Evolutionary conservation across 2,888 invertebrate species (phyloP), one percentile per base, ranked within the genome.

Genomic region (Hirtodrosophila alboralis): DNA sequence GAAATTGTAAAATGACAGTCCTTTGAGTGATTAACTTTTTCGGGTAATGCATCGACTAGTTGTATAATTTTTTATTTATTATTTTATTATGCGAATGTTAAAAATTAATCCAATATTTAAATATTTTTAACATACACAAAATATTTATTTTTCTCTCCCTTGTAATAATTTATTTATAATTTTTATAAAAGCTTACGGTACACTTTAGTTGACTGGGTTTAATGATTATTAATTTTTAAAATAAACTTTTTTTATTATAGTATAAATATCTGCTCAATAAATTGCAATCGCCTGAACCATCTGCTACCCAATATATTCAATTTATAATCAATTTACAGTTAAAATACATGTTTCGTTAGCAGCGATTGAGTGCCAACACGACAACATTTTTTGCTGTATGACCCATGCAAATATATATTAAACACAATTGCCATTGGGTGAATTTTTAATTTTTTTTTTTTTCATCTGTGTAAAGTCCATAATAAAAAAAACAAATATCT

Each of bases 241-340:
- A 34, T 28, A 26, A 40, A 40, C 10, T 4, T 5, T 18, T 0
- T 26, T 34, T n/a, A n/a, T n/a, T n/a, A n/a, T n/a, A n/a, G n/a
- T n/a, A n/a, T n/a, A n/a, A n/a, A 7, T 38, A 53, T 52, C 26
- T 3, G n/a, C 10, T 5, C 28, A 23, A 62, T 66, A 62, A 61
- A 57, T 57, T 40, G 31, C 13, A 53, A 38, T 61, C 31, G 33
- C 14, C 65, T 56, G 47, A 51, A 36, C 69, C 69, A 61, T 38
- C 65, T 70, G 54, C 54, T 53, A 10, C 13, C 13, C 36, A 28
- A 8, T 33, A 54, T 61, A 38, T 69, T 56, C 61, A 70, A 66
- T 70, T 66, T 66, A 69, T 69, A 70, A 70, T 70, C 70, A 70
- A 69, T 70, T 69, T 70, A 65, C 61, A 53, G 57, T 70, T 61